Conservation (phyloP, 2,113 vertebrate species). For the Halcyon malimbica region DNA sequence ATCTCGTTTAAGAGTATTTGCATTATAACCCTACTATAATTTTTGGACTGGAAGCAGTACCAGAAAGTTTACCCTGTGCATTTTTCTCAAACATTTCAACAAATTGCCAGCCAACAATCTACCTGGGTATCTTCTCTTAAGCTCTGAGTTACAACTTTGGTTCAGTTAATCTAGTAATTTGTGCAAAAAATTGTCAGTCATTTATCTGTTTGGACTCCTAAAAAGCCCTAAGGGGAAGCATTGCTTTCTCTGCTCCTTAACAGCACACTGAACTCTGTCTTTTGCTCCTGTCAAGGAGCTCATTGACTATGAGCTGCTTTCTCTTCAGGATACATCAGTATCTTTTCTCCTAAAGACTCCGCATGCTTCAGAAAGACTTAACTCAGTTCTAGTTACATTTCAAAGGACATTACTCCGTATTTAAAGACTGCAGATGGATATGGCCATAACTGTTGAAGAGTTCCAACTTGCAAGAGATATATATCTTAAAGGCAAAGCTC, state of each 20-base stretch:
- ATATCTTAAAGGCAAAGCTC: neutral
- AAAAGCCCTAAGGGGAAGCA: neutral
- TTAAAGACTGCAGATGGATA: neutral
- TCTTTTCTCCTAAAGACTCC: neutral
- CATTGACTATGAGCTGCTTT: neutral
- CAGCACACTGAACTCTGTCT: neutral
- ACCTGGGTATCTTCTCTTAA: neutral
- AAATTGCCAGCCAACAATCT: neutral
- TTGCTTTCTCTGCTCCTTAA: neutral
- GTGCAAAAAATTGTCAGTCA: neutral
- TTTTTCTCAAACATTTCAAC: neutral
- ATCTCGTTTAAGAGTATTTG: neutral
- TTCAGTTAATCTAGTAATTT: neutral
- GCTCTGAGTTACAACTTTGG: neutral
- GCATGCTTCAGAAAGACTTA: neutral
- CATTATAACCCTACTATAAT: neutral
- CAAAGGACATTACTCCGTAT: neutral
- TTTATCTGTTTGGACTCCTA: neutral
- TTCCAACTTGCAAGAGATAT: neutral
- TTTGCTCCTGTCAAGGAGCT: neutral
- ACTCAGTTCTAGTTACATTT: neutral
- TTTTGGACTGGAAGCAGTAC: neutral
- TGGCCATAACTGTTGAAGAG: neutral
- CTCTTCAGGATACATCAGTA: neutral
- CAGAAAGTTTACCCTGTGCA: neutral